A percentile compares a stretch with the other conserved stretches of the same genome.
Evolutionary conservation across 2,888 invertebrate genomes (phyloP).

Genomic region (Caenorhabditis sp.): DNA sequence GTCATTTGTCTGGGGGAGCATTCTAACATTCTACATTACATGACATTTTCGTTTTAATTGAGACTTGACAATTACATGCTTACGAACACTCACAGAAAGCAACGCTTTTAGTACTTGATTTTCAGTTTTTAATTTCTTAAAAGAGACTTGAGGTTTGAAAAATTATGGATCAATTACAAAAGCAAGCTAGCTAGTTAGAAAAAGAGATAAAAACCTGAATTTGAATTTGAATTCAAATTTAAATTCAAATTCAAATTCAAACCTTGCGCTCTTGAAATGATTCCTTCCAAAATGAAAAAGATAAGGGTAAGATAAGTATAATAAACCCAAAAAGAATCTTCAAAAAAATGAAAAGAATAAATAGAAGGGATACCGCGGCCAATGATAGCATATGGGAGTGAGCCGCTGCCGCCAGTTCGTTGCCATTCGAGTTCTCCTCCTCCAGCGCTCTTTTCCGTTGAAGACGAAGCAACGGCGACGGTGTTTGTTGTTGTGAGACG

Average conservation of each 20-base stretch:
- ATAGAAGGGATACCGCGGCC: slow-evolving; percentile 64
- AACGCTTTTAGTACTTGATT: slow-evolving; percentile 28
- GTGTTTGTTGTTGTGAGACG: slow-evolving; percentile 51
- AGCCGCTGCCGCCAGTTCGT: slow-evolving; percentile 49
- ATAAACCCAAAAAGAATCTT: too few relatives aligned
- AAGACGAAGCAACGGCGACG: slow-evolving; percentile 44
- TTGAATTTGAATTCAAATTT: too few relatives aligned
- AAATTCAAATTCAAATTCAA: too few relatives aligned
- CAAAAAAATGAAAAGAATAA: slow-evolving; percentile 34
- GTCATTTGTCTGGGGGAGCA: too few relatives aligned
- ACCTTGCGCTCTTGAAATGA: too few relatives aligned
- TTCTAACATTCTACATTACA: too few relatives aligned
- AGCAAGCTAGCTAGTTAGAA: too few relatives aligned
- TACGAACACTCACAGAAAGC: slow-evolving; percentile 60
- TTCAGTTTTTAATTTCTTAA: background rate
- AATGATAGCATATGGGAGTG: slow-evolving; percentile 57
- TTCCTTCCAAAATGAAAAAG: too few relatives aligned
- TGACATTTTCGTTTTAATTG: too few relatives aligned
- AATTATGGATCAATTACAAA: too few relatives aligned
- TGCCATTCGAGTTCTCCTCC: slow-evolving; percentile 58
- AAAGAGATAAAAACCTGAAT: too few relatives aligned
- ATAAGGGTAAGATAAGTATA: background rate
- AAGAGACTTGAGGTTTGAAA: background rate
- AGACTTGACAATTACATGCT: too few relatives aligned
- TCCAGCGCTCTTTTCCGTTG: slow-evolving; percentile 60